Percentiles rank a stretch among this genome's conserved stretches.
Conservation (phyloP, 2,797 vertebrate genomes). For the Ctenosaura bakeri region DNA sequence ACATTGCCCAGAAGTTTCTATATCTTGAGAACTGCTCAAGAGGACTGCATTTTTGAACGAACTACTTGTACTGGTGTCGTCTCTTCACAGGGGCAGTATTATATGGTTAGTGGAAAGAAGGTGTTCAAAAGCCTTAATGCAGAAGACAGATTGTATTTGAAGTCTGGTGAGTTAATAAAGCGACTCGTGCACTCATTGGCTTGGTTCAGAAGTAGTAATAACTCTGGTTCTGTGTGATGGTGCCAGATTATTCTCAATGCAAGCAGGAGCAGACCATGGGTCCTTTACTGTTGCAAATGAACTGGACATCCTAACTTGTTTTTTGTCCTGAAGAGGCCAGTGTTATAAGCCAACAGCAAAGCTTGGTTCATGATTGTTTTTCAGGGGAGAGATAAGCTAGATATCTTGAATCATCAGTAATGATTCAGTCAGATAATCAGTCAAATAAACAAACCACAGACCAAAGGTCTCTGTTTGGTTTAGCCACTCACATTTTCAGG, state of each 20-base stretch:
- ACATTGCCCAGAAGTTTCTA: constrained; percentile 19
- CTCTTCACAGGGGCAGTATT: neutral
- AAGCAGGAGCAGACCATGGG: neutral
- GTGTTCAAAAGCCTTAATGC: constrained; percentile 33
- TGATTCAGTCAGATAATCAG: neutral
- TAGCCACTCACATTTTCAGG: neutral
- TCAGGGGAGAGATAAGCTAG: neutral
- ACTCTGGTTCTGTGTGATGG: neutral
- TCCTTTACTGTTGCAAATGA: neutral
- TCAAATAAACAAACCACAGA: neutral
- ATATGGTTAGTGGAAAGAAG: constrained; percentile 29
- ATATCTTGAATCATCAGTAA: neutral
- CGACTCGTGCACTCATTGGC: neutral
- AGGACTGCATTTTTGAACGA: constrained; percentile 47
- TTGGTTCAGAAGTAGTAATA: neutral
- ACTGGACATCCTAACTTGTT: neutral
- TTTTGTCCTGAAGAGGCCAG: too few species aligned
- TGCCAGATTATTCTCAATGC: neutral
- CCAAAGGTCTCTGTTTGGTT: neutral
- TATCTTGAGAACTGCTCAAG: constrained; percentile 14
- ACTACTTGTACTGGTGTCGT: constrained; percentile 42
- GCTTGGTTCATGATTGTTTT: too few species aligned
- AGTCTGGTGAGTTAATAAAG: constrained; percentile 37
- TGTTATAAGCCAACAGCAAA: too few species aligned
- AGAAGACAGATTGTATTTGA: constrained; percentile 27